Base-by-base conservation (phyloP, 2,113 vertebrate genomes). In the Sceloporus undulatus region DNA sequence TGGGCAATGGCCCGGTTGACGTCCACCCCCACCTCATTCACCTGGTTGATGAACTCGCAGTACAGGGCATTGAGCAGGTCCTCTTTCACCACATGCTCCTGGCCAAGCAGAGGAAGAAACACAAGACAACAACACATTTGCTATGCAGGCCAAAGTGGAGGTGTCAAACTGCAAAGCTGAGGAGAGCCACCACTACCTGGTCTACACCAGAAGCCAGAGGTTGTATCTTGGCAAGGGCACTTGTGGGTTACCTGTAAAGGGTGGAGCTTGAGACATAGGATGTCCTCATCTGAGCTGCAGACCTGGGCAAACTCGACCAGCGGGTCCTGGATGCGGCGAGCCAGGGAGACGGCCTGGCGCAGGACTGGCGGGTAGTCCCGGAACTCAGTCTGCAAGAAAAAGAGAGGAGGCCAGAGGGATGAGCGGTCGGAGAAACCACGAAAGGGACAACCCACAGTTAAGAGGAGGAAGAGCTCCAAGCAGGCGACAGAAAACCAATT, bases 1-100 rank as follows among this genome's bases (percentile, higher is more conserved):
- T 99, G 99, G 73, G 98, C 98, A 3, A 99, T 98, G 54, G 98
- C 98, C 42, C 98, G 96, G 93, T 99, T 99, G 93, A 99, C 99
- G 88, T 99, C 99, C 77, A 99, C 99, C 18, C 99, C 99, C 65
- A 99, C 99, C 94, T 99, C 99, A 19, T 99, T 99, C 88, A 99
- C 99, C 14, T 99, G 97, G 96, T 99, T 99, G 91, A 99, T 99
- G 94, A 99, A 99, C 88, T 99, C 99, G 86, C 98, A 99, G 95
- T 99, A 98, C 48, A 99, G 97, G 4, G 98, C 97, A 0, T 91
- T 97, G 76, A 99, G 98, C 92, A 99, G 95, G 29, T 99, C 98
- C 88, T 99, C 99, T 95, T 99, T 99, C 90, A 98, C 98, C 89
- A 99, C 98, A 5, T 99, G 98, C 71, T 99, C 99, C 99, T 99